phyloP scores from a whole-genome alignment of 2,113 vertebrate genomes.

The Dolichotis patagonum region DNA sequence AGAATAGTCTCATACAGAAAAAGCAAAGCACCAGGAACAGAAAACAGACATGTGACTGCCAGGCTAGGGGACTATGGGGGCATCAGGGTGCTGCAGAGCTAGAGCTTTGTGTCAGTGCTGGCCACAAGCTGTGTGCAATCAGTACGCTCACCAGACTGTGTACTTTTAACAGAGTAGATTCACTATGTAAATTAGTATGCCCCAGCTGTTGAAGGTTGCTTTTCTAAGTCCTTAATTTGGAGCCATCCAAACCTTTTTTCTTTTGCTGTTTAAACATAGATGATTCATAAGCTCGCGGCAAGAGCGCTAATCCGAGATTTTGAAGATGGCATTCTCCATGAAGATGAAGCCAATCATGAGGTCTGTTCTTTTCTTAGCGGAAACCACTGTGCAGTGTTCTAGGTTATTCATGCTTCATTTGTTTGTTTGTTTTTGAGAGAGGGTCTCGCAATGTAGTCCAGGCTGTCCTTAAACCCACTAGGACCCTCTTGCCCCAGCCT shows the following conservation, averaged over 20 bases:
- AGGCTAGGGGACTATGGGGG: no score
- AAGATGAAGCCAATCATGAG: conserved; percentile 90
- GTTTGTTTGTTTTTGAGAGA: neutral
- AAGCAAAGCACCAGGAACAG: neutral
- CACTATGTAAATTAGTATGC: neutral
- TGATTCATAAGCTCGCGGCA: conserved; percentile 93
- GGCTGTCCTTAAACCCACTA: neutral
- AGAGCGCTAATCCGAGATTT: conserved; percentile 92
- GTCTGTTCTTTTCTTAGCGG: conserved; percentile 82
- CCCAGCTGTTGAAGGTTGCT: neutral
- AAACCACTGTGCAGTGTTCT: neutral
- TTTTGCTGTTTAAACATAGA: conserved; percentile 82
- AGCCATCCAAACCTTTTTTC: neutral
- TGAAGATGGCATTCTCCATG: conserved; percentile 90
- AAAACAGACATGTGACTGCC: neutral
- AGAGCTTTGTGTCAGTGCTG: neutral
- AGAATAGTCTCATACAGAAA: neutral
- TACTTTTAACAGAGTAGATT: neutral
- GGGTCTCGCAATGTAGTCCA: neutral
- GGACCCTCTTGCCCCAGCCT: neutral
- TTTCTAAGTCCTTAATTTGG: neutral
- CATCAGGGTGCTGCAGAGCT: neutral
- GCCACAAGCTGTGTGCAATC: neutral
- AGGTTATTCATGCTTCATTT: neutral
- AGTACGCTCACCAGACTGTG: neutral